Percentiles rank a stretch among this genome's conserved stretches.
Evolutionary conservation across 2,113 vertebrate genomes (phyloP).

Genomic region (Muscicapa adusta): DNA sequence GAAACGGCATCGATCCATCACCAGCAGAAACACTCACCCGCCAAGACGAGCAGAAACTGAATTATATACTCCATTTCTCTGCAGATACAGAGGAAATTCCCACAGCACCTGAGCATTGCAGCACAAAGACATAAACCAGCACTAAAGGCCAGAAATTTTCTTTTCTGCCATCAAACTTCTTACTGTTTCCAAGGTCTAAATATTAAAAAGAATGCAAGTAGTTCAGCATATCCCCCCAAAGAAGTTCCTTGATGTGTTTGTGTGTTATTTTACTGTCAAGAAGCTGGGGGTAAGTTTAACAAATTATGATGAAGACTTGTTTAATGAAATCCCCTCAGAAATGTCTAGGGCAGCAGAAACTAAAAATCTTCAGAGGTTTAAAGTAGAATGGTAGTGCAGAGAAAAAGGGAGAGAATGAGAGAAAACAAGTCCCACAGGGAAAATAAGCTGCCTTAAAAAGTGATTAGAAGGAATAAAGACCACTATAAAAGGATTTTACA

Average conservation of each 20-base stretch:
- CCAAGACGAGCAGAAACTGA: background rate
- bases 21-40: background rate
- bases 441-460: background rate
- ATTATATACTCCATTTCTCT: constrained; percentile 9
- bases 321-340: background rate
- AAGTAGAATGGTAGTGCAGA: background rate
- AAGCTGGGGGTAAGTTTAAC: background rate
- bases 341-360: background rate
- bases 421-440: background rate
- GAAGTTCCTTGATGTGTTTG: background rate
- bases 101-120: background rate
- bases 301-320: background rate
- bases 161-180: background rate
- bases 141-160: background rate
- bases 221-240: background rate
- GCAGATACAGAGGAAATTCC: constrained; percentile 12
- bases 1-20: background rate
- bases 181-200: background rate
- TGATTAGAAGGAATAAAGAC: background rate
- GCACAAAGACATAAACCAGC: background rate
- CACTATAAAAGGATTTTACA: background rate
- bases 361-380: background rate
- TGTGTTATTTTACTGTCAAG: background rate
- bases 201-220: background rate
- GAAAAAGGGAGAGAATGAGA: background rate